Base-by-base conservation (phyloP, 2,797 vertebrate genomes). In the Denticeps clupeoides region DNA sequence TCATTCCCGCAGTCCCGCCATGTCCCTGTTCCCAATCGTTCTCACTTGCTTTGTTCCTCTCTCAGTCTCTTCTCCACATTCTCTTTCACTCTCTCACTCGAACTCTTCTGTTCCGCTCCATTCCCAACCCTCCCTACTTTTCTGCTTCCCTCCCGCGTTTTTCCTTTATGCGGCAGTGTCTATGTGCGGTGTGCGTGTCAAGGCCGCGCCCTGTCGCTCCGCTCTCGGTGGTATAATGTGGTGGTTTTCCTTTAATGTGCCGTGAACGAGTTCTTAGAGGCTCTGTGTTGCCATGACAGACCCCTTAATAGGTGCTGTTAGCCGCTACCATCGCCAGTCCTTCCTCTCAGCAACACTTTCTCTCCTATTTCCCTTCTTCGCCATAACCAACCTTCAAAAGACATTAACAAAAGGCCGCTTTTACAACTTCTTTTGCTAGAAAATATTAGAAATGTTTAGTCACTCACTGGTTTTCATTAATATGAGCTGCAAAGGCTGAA, bases 191-290 rank as follows among this genome's bases (percentile, higher is more conserved):
- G 57, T 67, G 61, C 62, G 59, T 66, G 52, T 64, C 49, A 58
- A 64, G 55, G 58, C 56, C 51, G 73, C 52, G 25, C 58, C 61
- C 50, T 52, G 63, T 64, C 40, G 52, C 42, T 40, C 38, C 47
- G 62, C 56, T 43, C 9, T 27, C 27, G 28, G 45, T 13, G 53
- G 48, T 63, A 62, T 56, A 68, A 68, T 53, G 53, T 33, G 62
- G 45, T 46, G 59, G 49, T 58, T 71, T 55, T 50, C 45, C 56
- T 26, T 46, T 65, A 51, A 57, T 28, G 24, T 18, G 27, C 25
- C 69, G 59, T 60, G 45, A 37, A 64, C 40, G 56, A 51, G 57
- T 60, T 10, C 2, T 45, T 24, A 53, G 41, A 53, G 57, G 27
- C 18, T 21, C 47, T 25, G 56, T 55, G 54, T 53, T 46, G 44